Evolutionary conservation across 1,140 invertebrate genomes (phyloP).

Genomic region (Steinernema feltiae): DNA sequence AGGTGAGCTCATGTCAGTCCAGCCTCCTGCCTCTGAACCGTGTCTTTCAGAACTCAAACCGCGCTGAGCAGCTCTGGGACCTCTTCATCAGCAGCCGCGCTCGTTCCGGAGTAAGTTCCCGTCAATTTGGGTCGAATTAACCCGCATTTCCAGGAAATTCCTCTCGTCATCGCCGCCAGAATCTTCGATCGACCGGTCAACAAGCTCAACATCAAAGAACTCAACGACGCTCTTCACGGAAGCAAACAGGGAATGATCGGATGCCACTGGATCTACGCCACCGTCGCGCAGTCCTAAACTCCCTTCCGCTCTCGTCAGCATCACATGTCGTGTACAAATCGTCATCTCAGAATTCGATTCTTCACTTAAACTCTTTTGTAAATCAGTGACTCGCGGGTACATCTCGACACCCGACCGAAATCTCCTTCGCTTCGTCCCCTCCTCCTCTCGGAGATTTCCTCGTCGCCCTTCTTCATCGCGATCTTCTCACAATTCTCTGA

Average conservation of each 20-base stretch:
- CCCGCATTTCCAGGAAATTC: constrained; percentile 40
- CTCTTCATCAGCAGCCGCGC: constrained; percentile 55
- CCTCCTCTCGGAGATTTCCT: background rate
- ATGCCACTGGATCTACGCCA: constrained; percentile 51
- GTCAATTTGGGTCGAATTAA: background rate
- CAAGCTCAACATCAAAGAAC: constrained; percentile 41
- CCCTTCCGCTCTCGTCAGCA: background rate
- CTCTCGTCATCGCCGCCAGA: constrained; percentile 47
- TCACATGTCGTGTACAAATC: background rate
- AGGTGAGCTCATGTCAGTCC: constrained; percentile 36
- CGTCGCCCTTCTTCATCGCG: background rate
- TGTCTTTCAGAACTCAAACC: constrained; percentile 52
- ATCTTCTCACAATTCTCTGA: constrained; percentile 3
- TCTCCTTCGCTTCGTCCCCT: background rate
- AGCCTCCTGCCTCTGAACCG: background rate
- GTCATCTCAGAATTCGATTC: constrained; percentile 10
- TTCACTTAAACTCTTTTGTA: background rate
- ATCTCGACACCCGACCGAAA: background rate
- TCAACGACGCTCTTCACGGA: constrained; percentile 47
- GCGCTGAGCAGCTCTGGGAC: constrained; percentile 55
- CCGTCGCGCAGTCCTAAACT: constrained; percentile 32
- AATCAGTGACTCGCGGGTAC: constrained; percentile 3
- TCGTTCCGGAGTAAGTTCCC: constrained; percentile 53
- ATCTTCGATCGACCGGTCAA: constrained; percentile 50
- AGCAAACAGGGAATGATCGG: constrained; percentile 45